These are phyloP conservation scores for Potamarius usumacintae DNA, from an alignment of 2,113 vertebrate genomes.

Conservation along the genomic window DNA sequence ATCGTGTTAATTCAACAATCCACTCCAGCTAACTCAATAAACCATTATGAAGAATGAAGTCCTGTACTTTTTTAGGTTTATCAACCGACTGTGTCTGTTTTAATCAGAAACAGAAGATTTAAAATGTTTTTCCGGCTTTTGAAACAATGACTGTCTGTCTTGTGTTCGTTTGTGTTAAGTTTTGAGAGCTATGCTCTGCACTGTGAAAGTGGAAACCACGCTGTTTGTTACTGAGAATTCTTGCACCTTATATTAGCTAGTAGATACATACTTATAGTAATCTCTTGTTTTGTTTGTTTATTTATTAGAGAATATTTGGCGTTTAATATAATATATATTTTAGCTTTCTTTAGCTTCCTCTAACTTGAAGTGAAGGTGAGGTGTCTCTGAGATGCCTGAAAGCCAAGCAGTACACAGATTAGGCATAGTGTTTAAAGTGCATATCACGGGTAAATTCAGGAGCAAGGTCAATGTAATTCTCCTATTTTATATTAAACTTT, in stretches of 20 bases:
- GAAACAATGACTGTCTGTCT: neutral
- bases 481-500: no score
- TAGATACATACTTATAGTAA: neutral
- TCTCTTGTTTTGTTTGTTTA: neutral
- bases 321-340: neutral
- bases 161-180: neutral
- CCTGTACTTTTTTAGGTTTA: neutral
- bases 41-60: neutral
- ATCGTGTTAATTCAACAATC: neutral
- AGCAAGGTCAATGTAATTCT: no score
- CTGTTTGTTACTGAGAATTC: neutral
- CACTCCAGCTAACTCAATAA: neutral
- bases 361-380: slow-evolving; percentile 5
- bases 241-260: slow-evolving; percentile 17
- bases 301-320: neutral
- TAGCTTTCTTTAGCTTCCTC: neutral
- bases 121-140: neutral
- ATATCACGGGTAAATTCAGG: no score
- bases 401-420: neutral
- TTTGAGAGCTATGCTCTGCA: neutral
- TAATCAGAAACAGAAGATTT: neutral
- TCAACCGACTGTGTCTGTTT: neutral
- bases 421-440: neutral
- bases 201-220: neutral
- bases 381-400: neutral